Evolutionary conservation across 2,797 vertebrate species (phyloP).

Genomic region (Chelon labrosus): DNA sequence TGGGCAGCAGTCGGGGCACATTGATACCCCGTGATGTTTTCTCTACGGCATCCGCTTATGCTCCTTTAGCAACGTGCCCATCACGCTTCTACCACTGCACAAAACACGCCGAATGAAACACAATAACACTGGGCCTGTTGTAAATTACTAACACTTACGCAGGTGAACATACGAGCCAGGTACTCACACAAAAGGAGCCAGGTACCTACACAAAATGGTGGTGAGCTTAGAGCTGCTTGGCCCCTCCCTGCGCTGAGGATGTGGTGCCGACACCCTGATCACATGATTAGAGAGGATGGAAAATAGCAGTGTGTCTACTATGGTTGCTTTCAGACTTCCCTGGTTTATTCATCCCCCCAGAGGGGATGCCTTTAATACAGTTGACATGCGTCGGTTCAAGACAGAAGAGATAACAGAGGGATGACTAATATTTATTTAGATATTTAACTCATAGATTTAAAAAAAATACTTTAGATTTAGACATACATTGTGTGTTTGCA

Average conservation of each 20-base stretch:
- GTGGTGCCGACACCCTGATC: slow-evolving; percentile 81
- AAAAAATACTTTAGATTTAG: neutral
- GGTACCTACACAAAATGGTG: slow-evolving; percentile 88
- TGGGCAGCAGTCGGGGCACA: slow-evolving; percentile 60
- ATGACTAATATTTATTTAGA: slow-evolving; percentile 24
- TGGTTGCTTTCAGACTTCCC: slow-evolving; percentile 67
- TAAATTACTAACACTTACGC: slow-evolving; percentile 56
- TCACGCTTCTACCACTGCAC: slow-evolving; percentile 20
- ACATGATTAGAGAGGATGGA: slow-evolving; percentile 79
- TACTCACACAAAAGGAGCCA: slow-evolving; percentile 81
- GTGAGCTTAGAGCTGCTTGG: slow-evolving; percentile 69
- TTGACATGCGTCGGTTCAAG: neutral
- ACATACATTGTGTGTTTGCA: neutral
- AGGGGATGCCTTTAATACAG: slow-evolving; percentile 58
- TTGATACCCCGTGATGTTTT: slow-evolving; percentile 67
- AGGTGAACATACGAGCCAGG: slow-evolving; percentile 82
- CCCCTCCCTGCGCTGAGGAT: slow-evolving; percentile 77
- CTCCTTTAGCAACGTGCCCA: slow-evolving; percentile 43
- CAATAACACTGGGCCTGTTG: slow-evolving; percentile 17
- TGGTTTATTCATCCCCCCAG: slow-evolving; percentile 46
- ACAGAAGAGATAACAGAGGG: slow-evolving; percentile 32
- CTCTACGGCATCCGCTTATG: slow-evolving; percentile 49
- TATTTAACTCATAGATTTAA: neutral
- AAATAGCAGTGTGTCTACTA: slow-evolving; percentile 69
- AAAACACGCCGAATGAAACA: slow-evolving; percentile 15